Evolutionary conservation across 2,888 invertebrate species (phyloP), one percentile per base, ranked within the genome.

Genomic region (Cristatella mucedo): DNA sequence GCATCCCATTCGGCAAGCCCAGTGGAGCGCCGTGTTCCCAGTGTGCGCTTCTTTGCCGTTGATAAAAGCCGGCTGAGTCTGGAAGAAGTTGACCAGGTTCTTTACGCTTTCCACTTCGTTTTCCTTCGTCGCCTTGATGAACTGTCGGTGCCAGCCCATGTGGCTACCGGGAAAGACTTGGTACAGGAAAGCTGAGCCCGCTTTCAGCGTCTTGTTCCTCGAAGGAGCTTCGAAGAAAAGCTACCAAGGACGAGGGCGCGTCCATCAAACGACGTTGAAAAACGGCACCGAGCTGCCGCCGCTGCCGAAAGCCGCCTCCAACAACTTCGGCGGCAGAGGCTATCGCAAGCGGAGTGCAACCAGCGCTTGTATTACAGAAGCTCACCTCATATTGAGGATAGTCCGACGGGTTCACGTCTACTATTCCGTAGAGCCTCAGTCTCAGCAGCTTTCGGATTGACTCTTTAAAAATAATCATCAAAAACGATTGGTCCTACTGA

Each of bases 131-230:
- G 59, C 56, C 41, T 52, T 53, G 26, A 59, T 48, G 37, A 59
- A 54, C 33, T 54, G 44, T 21, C 52, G 47, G 42, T 63, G 59
- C 61, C 62, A 63, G 13, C 54, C 50, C 20, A 46, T 38, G 0
- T 53, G 55, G 46, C 51, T 55, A 9, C 58, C 57, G n/a, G 63
- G 63, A 42, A 63, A 63, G 11, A 63, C 56, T 45, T 63, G 61
- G 46, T 63, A 63, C 44, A 63, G 47, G 49, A 63, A 60, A 36
- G 43, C 43, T 2, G 52, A 47, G 11, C 59, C 60, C 6, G 51
- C 47, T 40, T 54, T 54, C 40, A 63, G 44, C 31, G 49, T 50
- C 42, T 59, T 61, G 51, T 63, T 63, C 38, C 57, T 41, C 33
- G 61, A 58, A 6, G 49, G 51, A 2, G 57, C 52, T 43, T 63